phyloP scores from a whole-genome alignment of 2,797 vertebrate species.

The Eremophila alpestris region DNA sequence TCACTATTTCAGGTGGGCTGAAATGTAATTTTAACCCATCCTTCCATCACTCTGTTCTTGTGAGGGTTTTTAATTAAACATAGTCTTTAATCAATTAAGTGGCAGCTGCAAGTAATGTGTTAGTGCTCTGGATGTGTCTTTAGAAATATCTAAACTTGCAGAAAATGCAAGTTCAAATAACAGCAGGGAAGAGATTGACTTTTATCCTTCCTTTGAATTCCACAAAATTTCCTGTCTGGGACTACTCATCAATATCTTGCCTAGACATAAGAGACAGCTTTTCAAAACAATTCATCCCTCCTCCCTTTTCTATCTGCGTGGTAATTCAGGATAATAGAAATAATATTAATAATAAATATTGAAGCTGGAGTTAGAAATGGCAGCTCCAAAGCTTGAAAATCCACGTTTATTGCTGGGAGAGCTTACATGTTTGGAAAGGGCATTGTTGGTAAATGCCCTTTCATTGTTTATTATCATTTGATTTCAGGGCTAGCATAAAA shows the following conservation, averaged over 20 bases:
- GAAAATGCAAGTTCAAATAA: constrained; percentile 53
- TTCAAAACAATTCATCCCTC: not conserved
- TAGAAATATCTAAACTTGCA: constrained; percentile 11
- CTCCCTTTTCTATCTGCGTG: not conserved
- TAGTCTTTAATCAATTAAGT: constrained; percentile 58
- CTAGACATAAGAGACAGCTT: not conserved
- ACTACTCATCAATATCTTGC: constrained; percentile 26
- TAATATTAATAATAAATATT: constrained; percentile 3
- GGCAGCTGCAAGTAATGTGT: constrained; percentile 11
- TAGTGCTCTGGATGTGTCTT: constrained; percentile 15
- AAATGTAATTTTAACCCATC: constrained; percentile 28
- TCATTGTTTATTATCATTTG: not conserved
- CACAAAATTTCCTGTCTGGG: constrained; percentile 26
- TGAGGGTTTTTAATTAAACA: constrained; percentile 54
- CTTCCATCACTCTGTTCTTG: not conserved
- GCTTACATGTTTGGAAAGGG: not conserved
- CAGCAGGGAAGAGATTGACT: constrained; percentile 37
- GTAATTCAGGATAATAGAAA: not conserved
- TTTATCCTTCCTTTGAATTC: constrained; percentile 56
- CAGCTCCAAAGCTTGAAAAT: not conserved
- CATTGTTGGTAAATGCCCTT: not conserved
- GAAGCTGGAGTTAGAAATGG: not conserved
- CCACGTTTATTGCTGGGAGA: not conserved
- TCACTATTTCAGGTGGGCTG: constrained; percentile 27
- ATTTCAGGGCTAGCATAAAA: not conserved